A percentile compares a stretch with the other conserved stretches of the same genome.
Conservation (phyloP, 2,113 vertebrate species). For the Aspiorhynchus laticeps region DNA sequence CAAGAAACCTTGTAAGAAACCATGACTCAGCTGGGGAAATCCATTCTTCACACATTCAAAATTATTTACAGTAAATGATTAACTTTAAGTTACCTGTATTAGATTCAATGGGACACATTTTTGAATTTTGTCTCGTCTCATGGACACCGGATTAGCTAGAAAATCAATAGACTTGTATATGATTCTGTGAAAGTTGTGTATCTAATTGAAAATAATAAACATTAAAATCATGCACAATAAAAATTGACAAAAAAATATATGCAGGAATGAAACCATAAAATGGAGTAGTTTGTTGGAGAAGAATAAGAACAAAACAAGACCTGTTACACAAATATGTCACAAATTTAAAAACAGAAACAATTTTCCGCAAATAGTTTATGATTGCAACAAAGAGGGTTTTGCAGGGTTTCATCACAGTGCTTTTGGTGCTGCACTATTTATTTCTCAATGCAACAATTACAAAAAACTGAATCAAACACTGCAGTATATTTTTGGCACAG, state of each 20-base stretch:
- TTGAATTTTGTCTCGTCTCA: background rate
- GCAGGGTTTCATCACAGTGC: background rate
- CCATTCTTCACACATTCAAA: background rate
- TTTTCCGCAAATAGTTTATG: background rate
- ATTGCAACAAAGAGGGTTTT: background rate
- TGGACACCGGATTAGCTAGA: background rate
- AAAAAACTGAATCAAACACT: background rate
- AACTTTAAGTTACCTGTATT: background rate
- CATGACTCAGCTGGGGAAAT: background rate
- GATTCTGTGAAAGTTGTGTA: background rate
- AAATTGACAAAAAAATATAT: background rate
- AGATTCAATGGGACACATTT: background rate
- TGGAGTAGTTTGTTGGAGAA: background rate
- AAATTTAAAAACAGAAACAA: background rate
- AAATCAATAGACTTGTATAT: background rate
- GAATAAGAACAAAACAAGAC: background rate
- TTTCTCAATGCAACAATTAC: background rate
- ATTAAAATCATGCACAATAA: background rate
- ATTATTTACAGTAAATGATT: background rate
- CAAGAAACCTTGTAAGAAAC: background rate
- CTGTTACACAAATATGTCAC: background rate
- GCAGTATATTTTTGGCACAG: background rate
- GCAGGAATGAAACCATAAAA: background rate
- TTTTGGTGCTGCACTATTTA: background rate
- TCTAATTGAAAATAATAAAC: background rate